Conservation (phyloP, 2,113 vertebrate species). For the Xenopus borealis region DNA sequence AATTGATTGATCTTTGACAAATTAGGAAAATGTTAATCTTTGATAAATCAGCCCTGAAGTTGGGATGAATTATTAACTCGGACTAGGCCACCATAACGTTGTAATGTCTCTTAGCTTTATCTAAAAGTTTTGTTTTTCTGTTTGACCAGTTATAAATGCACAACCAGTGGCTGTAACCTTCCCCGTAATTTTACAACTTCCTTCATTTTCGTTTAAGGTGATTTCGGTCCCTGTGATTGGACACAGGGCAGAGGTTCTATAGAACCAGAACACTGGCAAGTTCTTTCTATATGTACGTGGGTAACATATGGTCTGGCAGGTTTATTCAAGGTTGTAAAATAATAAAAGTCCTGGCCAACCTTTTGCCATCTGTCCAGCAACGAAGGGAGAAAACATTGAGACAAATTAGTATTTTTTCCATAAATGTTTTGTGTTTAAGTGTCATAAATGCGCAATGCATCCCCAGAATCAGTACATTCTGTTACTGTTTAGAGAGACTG, state of each 20-base stretch:
- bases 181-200: not conserved
- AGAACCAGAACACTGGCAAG: no score
- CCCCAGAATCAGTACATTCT: not conserved
- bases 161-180: not conserved
- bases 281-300: no score
- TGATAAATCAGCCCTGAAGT: no score
- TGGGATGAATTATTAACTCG: not conserved
- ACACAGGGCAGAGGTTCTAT: no score
- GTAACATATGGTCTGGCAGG: conserved; percentile 63
- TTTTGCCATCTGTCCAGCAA: conserved; percentile 69
- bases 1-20: no score
- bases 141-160: not conserved
- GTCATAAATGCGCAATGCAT: not conserved
- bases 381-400: not conserved
- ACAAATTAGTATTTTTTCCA: no score
- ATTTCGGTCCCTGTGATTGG: no score
- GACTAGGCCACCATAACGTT: not conserved
- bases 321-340: conserved; percentile 67
- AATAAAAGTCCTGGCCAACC: conserved; percentile 74
- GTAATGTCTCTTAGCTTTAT: not conserved
- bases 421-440: no score
- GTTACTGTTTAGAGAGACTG: not conserved
- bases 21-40: no score
- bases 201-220: no score
- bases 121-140: not conserved